A percentile compares a stretch with the other conserved stretches of the same genome.
Conservation (phyloP, 2,888 invertebrate species). For the Trachelus tabidus region DNA sequence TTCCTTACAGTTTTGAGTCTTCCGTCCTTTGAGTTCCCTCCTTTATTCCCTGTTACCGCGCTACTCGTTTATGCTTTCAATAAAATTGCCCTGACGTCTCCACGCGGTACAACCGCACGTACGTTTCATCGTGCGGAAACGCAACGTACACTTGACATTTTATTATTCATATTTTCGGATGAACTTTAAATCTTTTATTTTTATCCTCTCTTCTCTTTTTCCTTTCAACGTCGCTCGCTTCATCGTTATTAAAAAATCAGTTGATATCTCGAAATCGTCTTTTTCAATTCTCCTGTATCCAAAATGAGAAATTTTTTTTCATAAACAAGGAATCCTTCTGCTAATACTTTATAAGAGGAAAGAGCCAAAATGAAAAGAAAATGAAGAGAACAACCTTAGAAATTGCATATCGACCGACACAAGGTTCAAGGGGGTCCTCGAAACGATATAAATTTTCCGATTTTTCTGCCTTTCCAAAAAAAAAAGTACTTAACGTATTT, state of each 20-base stretch:
- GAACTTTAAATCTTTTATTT: neutral
- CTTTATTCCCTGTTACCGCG: neutral
- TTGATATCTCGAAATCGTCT: neutral
- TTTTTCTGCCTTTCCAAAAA: neutral
- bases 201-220: neutral
- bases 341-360: neutral
- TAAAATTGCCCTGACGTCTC: neutral
- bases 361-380: neutral
- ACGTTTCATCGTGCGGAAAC: neutral
- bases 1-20: constrained; percentile 26
- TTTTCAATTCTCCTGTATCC: neutral
- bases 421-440: neutral
- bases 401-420: neutral
- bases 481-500: neutral
- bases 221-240: neutral
- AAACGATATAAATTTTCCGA: neutral
- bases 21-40: neutral
- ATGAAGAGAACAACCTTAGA: neutral
- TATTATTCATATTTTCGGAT: neutral
- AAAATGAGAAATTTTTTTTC: neutral
- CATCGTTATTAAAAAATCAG: neutral
- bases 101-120: neutral
- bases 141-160: neutral
- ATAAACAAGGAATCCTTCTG: neutral
- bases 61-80: neutral